Percentiles rank a stretch among this genome's conserved stretches.
Evolutionary conservation across 2,797 vertebrate species (phyloP).

Genomic region (Thripadectes ignobilis): DNA sequence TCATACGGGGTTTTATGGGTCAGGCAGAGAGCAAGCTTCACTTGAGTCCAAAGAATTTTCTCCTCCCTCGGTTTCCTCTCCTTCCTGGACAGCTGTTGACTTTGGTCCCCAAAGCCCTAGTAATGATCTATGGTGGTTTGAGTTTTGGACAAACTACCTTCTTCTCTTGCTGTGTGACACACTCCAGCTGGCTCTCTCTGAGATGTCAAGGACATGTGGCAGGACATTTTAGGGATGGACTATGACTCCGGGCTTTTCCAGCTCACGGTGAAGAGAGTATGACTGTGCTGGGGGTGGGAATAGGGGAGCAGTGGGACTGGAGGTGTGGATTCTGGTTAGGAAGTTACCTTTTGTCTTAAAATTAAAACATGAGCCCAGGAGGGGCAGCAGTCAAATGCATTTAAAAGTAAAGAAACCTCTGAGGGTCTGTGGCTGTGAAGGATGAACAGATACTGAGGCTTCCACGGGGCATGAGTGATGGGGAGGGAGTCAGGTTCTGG

Average conservation of each 20-base stretch:
- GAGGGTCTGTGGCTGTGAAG: not conserved
- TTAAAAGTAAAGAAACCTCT: not conserved
- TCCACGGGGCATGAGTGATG: fast-evolving
- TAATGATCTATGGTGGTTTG: not conserved
- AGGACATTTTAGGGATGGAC: not conserved
- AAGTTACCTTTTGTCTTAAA: not conserved
- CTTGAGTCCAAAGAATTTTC: not conserved
- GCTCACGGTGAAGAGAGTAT: not conserved
- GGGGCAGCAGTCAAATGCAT: not conserved
- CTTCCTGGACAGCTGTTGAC: slow-evolving; percentile 31
- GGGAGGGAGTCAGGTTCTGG: not conserved
- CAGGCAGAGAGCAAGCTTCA: slow-evolving; percentile 9
- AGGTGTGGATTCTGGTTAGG: not conserved
- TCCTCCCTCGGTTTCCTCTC: slow-evolving; percentile 38
- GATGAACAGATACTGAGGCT: not conserved
- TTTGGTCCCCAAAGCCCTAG: not conserved
- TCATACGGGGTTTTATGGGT: not conserved
- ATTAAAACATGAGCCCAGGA: not conserved
- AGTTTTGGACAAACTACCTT: slow-evolving; percentile 4
- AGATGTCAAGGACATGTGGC: not conserved
- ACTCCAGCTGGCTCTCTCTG: not conserved
- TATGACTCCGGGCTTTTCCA: not conserved
- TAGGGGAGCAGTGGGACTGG: fast-evolving
- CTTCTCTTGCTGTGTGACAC: not conserved
- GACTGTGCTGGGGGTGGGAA: not conserved